Evolutionary conservation across 2,888 invertebrate species (phyloP).

Genomic region (Nephrotoma flavescens): DNA sequence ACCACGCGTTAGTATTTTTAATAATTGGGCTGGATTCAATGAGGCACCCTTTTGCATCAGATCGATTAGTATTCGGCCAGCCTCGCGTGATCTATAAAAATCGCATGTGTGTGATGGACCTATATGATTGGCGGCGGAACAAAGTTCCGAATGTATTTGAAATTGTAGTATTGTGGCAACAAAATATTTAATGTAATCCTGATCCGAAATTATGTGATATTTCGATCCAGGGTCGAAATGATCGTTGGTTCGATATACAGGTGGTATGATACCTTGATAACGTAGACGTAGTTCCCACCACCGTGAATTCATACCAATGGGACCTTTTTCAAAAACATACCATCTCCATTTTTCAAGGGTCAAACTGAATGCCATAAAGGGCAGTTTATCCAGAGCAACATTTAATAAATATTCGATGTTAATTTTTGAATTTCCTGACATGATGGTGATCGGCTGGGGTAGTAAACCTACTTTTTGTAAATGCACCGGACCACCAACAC

Average conservation of each 20-base stretch:
- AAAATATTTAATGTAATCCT: conserved; percentile 62
- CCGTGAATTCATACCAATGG: conserved; percentile 50
- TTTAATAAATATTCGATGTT: conserved; percentile 42
- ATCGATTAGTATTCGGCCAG: conserved; percentile 60
- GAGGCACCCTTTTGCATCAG: conserved; percentile 54
- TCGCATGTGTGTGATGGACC: conserved; percentile 70
- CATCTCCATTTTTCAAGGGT: conserved; percentile 76
- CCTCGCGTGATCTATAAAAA: conserved; percentile 62
- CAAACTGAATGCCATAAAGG: conserved; percentile 64
- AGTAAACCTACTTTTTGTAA: conserved; percentile 52
- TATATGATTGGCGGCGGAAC: conserved; percentile 51
- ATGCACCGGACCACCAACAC: conserved; percentile 62
- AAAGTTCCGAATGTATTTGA: conserved; percentile 68
- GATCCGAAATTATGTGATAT: conserved; percentile 64
- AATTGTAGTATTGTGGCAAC: conserved; percentile 70
- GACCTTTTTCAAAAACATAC: conserved; percentile 60
- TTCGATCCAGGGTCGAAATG: conserved; percentile 77
- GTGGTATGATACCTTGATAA: conserved; percentile 62
- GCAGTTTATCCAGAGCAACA: conserved; percentile 64
- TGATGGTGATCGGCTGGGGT: conserved; percentile 40
- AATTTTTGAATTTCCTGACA: conserved; percentile 16
- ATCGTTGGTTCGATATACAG: conserved; percentile 47
- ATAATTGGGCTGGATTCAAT: conserved; percentile 52
- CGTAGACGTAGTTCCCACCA: conserved; percentile 64
- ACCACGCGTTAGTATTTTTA: conserved; percentile 54